A percentile compares a stretch with the other conserved stretches of the same genome.
phyloP scores from a whole-genome alignment of 2,113 vertebrate genomes.

The Tenrec ecaudatus region DNA sequence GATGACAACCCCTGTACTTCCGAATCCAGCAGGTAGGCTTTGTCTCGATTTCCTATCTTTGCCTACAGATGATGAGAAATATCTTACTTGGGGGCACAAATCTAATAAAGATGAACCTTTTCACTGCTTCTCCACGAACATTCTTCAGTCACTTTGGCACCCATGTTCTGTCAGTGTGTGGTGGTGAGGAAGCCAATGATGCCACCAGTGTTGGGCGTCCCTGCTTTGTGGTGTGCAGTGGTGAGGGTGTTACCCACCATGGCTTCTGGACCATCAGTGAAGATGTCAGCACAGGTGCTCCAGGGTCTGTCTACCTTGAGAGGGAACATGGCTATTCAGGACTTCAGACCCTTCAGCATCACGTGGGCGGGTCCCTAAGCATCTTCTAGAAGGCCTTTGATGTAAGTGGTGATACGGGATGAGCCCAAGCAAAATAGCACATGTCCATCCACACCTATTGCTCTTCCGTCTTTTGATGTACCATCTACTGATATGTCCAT shows the following conservation, averaged over 20 bases:
- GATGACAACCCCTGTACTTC: neutral
- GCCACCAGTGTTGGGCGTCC: rapidly evolving
- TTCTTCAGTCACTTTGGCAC: neutral
- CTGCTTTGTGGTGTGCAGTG: neutral
- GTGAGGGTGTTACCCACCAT: neutral
- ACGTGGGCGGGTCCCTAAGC: neutral
- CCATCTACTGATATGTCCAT: neutral
- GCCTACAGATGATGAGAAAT: neutral
- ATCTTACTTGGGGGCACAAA: neutral
- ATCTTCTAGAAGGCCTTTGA: neutral
- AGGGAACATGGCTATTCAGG: neutral
- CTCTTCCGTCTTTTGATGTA: neutral
- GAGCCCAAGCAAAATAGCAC: neutral
- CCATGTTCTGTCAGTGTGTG: neutral
- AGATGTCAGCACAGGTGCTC: neutral
- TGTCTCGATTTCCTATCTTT: neutral
- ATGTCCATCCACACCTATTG: neutral
- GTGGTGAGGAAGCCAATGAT: neutral
- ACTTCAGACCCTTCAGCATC: no score
- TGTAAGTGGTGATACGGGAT: neutral
- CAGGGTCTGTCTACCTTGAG: neutral
- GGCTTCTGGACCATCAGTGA: neutral
- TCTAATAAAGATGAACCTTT: neutral
- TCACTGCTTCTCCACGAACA: neutral
- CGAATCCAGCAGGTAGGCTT: no score